phyloP scores from a whole-genome alignment of 1,140 invertebrate species.

The Sminthurides bifidus region DNA sequence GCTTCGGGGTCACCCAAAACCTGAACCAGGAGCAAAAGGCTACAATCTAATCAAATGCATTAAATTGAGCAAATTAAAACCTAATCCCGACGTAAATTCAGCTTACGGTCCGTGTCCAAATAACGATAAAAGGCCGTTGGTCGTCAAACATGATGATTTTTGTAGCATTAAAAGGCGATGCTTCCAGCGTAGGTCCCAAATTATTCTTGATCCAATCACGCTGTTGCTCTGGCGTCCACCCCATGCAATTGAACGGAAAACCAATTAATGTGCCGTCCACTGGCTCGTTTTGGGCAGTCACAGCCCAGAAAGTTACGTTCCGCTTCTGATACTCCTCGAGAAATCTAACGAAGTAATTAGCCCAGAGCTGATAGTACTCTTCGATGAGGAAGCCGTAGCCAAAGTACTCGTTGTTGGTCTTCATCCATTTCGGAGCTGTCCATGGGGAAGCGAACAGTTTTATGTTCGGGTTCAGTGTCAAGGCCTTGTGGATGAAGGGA shows the following conservation, averaged over 20 bases:
- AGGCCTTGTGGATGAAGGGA: conserved; percentile 48
- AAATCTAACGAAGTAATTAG: conserved; percentile 65
- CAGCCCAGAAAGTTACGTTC: conserved; percentile 46
- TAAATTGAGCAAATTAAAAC: neutral
- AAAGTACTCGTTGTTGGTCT: conserved; percentile 54
- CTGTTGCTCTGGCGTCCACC: conserved; percentile 51
- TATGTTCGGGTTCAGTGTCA: conserved; percentile 37
- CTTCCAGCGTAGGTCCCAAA: conserved; percentile 53
- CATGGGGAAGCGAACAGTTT: conserved; percentile 59
- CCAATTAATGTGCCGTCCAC: conserved; percentile 40
- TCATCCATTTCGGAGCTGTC: conserved; percentile 89
- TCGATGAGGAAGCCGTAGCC: conserved; percentile 46
- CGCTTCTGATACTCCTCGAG: conserved; percentile 45
- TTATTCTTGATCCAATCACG: conserved; percentile 51
- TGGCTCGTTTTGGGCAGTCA: conserved; percentile 43
- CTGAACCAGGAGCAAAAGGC: conserved; percentile 33
- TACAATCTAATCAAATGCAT: neutral
- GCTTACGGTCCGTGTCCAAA: conserved; percentile 47
- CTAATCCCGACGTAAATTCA: neutral
- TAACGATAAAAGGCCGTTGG: conserved; percentile 49
- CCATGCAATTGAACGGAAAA: conserved; percentile 56
- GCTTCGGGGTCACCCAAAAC: conserved; percentile 43
- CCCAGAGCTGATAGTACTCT: conserved; percentile 63
- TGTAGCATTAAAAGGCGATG: conserved; percentile 44
- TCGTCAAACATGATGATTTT: conserved; percentile 61